Evolutionary conservation across 2,797 vertebrate genomes (phyloP).

Genomic region (Arrhamphus sclerolepis): DNA sequence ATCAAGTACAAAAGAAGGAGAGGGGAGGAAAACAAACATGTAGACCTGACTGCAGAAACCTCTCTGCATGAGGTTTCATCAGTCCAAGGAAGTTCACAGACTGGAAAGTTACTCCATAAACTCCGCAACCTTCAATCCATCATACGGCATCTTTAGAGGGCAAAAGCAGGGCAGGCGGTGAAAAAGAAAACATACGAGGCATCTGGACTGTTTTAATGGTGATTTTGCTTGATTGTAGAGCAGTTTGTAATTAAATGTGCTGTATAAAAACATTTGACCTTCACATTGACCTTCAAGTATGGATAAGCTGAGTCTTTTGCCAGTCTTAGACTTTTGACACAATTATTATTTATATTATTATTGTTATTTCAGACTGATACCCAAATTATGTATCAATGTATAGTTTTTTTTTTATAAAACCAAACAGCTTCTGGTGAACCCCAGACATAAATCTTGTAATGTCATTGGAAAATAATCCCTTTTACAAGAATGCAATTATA

Average conservation of each 20-base stretch:
- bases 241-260: too few relatives aligned
- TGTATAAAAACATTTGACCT: too few relatives aligned
- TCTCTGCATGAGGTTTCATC: conserved; percentile 32
- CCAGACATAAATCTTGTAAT: too few relatives aligned
- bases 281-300: too few relatives aligned
- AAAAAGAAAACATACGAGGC: conserved; percentile 41
- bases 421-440: too few relatives aligned
- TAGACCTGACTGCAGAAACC: conserved; percentile 42
- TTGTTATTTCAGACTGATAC: too few relatives aligned
- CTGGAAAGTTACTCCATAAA: conserved; percentile 38
- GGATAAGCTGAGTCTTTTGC: too few relatives aligned
- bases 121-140: conserved; percentile 46
- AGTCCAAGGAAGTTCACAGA: conserved; percentile 44
- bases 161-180: conserved; percentile 39
- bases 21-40: conserved; percentile 52
- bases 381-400: too few relatives aligned
- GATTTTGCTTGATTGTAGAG: too few relatives aligned
- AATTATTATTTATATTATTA: too few relatives aligned
- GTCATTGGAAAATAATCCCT: not conserved
- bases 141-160: conserved; percentile 37
- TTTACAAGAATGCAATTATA: not conserved
- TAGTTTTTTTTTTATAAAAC: conserved; percentile 1
- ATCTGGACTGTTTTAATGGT: too few relatives aligned
- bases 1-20: conserved; percentile 65
- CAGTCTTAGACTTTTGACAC: not conserved